These are phyloP conservation scores for Misgurnus mizolepis DNA, from an alignment of 2,113 vertebrate genomes.

Conservation along the genomic window DNA sequence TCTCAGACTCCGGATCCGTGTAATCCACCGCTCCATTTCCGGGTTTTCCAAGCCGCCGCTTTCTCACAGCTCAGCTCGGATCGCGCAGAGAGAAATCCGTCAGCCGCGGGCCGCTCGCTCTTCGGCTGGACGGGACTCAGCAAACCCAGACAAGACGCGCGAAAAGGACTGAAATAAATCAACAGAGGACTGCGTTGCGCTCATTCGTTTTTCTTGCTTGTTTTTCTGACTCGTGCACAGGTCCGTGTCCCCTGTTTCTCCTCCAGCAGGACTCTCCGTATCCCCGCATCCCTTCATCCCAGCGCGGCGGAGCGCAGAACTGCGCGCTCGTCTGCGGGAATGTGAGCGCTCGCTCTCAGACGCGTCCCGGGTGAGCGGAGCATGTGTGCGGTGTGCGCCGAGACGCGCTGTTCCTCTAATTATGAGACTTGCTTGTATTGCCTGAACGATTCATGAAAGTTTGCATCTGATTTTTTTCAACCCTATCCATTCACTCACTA, in stretches of 20 bases:
- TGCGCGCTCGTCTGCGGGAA: conserved; percentile 71
- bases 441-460: conserved; percentile 47
- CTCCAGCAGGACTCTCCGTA: conserved; percentile 2
- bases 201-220: conserved; percentile 23
- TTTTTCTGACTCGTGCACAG: conserved; percentile 20
- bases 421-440: conserved; percentile 62
- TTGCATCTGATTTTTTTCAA: conserved; percentile 50
- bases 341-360: conserved; percentile 80
- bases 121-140: conserved; percentile 68
- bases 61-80: conserved; percentile 68
- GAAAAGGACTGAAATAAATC: conserved; percentile 44
- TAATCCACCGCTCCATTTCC: conserved; percentile 76
- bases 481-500: conserved; percentile 54
- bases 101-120: conserved; percentile 72
- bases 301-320: conserved; percentile 22
- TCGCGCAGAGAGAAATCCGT: conserved; percentile 58
- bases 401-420: conserved; percentile 52
- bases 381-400: conserved; percentile 61
- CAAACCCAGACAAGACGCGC: conserved; percentile 58
- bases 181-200: conserved; percentile 32
- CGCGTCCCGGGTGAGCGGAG: conserved; percentile 68
- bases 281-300: conserved; percentile 21
- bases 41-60: conserved; percentile 78
- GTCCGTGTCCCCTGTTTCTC: conserved; percentile 2
- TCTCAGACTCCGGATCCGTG: conserved; percentile 78